Conservation (phyloP, 2,113 vertebrate species). For the Corythaeola cristata region DNA sequence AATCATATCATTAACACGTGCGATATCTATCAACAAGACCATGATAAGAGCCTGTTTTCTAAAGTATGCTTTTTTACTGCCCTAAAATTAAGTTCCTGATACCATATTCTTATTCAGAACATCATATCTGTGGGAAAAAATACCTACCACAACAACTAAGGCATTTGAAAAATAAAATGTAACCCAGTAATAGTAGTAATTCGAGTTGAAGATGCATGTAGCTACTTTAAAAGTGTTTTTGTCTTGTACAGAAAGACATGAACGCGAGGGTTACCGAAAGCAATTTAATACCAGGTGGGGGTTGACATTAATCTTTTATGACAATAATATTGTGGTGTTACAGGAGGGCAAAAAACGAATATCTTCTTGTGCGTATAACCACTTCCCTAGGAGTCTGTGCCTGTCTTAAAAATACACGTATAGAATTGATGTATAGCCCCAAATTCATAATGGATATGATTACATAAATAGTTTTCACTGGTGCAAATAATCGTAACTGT, state of each 20-base stretch:
- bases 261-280: conserved; percentile 12
- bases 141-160: neutral
- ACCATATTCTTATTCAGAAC: neutral
- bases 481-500: neutral
- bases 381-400: conserved; percentile 45
- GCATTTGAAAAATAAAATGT: neutral
- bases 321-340: conserved; percentile 67
- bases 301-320: conserved; percentile 71
- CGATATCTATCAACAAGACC: neutral
- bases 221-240: conserved; percentile 39
- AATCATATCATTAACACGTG: neutral
- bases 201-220: neutral
- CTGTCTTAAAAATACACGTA: conserved; percentile 22
- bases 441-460: conserved; percentile 31
- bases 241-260: conserved; percentile 7
- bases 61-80: neutral
- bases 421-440: conserved; percentile 36
- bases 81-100: neutral
- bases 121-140: neutral
- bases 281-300: conserved; percentile 64
- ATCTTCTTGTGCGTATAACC: neutral
- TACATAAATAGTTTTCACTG: conserved; percentile 9
- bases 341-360: conserved; percentile 54
- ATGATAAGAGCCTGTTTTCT: neutral
- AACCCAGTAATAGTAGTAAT: neutral